Evolutionary conservation across 2,888 invertebrate species (phyloP).

Genomic region (Phortica magna): DNA sequence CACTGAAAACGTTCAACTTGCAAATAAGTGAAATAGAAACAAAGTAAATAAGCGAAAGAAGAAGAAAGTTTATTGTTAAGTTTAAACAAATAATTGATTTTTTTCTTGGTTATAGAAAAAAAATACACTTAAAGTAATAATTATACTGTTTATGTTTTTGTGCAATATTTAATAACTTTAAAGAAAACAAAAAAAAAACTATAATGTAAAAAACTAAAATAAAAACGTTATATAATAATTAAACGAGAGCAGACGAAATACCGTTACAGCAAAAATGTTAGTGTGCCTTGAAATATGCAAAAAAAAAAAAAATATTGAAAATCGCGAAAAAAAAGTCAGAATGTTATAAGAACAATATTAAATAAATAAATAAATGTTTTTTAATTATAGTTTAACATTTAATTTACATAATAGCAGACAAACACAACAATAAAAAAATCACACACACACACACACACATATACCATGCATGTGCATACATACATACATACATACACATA

Average conservation of each 20-base stretch:
- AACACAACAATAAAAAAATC: slow-evolving; percentile 30
- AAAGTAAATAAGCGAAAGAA: slow-evolving; percentile 34
- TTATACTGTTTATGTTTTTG: slow-evolving; percentile 45
- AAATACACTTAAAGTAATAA: slow-evolving; percentile 9
- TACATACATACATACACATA: slow-evolving; percentile 19
- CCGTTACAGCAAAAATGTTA: slow-evolving; percentile 68
- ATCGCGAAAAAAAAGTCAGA: slow-evolving; percentile 33
- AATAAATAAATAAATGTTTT: slow-evolving; percentile 33
- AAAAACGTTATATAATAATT: slow-evolving; percentile 54
- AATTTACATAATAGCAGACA: not conserved
- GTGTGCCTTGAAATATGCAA: slow-evolving; percentile 74
- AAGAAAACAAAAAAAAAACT: slow-evolving; percentile 44
- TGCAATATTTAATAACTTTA: slow-evolving; percentile 65
- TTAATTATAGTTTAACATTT: slow-evolving; percentile 18
- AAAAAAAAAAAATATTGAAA: slow-evolving; percentile 40
- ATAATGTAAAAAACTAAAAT: slow-evolving; percentile 50
- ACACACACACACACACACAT: slow-evolving; percentile 37
- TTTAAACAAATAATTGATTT: slow-evolving; percentile 56
- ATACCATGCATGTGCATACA: slow-evolving; percentile 37
- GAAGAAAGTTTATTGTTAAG: slow-evolving; percentile 57
- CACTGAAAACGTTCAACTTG: slow-evolving; percentile 71
- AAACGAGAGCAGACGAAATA: slow-evolving; percentile 53
- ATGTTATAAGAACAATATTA: slow-evolving; percentile 42
- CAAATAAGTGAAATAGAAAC: slow-evolving; percentile 31
- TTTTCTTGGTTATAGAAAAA: slow-evolving; percentile 29